Base-by-base conservation (phyloP, 2,797 vertebrate species). In the Pelobates cultripes region DNA sequence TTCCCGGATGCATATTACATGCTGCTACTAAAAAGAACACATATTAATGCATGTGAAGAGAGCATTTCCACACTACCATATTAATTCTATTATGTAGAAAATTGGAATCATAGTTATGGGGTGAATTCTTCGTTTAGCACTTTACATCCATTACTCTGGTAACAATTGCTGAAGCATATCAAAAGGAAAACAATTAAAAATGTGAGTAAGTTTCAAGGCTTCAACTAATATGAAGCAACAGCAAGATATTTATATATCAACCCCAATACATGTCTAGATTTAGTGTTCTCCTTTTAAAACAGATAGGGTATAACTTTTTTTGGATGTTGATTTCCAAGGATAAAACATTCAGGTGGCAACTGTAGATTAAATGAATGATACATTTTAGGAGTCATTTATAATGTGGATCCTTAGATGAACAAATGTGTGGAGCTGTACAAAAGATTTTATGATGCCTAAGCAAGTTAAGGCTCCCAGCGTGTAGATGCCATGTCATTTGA, bases 1-100 rank as follows among this genome's bases (percentile, higher is more conserved):
- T 75, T 75, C 69, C 55, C 61, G 72, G 60, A 66, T 14, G 14
- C 61, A 64, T 28, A n/a, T 63, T 43, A 67, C 70, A 70, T 42
- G 17, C 12, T 45, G 75, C 57, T 77, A n/a, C 28, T 70, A 17
- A 43, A 75, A 43, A 68, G 40, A 68, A 68, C 66, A 43, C 13
- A 51, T 51, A 51, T 51, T 51, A 42, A 43, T 68, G 40, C 41
- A 64, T 64, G n/a, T 7, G 14, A 4, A 64, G 28, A 10, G 61
- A 5, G 28, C n/a, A 1, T 15, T 64, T 43, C 66, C n/a, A 68
- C 66, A 68, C 43, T 43, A 42, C 66, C n/a, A 68, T 41, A 68
- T 68, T 43, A 42, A 68, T 68, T 43, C 3, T 42, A 42, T 43
- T 68, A 68, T 68, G 66, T 43, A 10, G 5, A 68, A 43, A 42